Evolutionary conservation across 2,113 vertebrate species (phyloP), one percentile per base, ranked within the genome.

Genomic region (Miniopterus natalensis): DNA sequence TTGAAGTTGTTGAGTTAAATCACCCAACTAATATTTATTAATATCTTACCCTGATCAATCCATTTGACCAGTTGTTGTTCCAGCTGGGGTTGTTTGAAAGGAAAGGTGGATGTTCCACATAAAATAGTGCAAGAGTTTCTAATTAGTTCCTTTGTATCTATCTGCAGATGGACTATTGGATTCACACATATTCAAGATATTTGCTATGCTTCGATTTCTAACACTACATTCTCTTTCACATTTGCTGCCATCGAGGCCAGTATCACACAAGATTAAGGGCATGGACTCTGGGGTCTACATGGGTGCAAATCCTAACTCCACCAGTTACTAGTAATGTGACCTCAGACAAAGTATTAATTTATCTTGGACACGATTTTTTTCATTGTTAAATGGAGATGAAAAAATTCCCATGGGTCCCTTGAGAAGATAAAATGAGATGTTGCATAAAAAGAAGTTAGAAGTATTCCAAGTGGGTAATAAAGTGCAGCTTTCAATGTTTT

Each of bases 381-480:
- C 29, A 40, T 14, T 57, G 13, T 40, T 92, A 45, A 29, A n/a
- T 85, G 53, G 31, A 81, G 79, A 80, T 63, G 57, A 51, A 55
- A 70, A 85, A 21, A 3, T 90, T 90, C 42, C 25, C 18, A 29
- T 51, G 42, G 70, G 18, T 55, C 6, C 51, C 29, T 59, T 78
- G 75, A 86, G 75, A 93, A 83, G 17, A 53, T 77, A 86, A 86
- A 81, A 86, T 79, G 68, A 71, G 57, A 40, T 71, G n/a, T 40
- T 90, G 36, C 21, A 23, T 92, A 49, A 81, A 49, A 92, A 94
- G 20, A 31, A 88, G 3, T 95, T 61, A 74, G 73, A 87, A 31
- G 31, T 84, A 9, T 83, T 83, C 18, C 18, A n/a, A 47, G 29
- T 36, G 45, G 78, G n/a, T 51, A 75, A 23, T 25, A 92, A 95